A percentile compares a stretch with the other conserved stretches of the same genome.
Evolutionary conservation across 2,113 vertebrate species (phyloP).

Genomic region (Zingel zingel): DNA sequence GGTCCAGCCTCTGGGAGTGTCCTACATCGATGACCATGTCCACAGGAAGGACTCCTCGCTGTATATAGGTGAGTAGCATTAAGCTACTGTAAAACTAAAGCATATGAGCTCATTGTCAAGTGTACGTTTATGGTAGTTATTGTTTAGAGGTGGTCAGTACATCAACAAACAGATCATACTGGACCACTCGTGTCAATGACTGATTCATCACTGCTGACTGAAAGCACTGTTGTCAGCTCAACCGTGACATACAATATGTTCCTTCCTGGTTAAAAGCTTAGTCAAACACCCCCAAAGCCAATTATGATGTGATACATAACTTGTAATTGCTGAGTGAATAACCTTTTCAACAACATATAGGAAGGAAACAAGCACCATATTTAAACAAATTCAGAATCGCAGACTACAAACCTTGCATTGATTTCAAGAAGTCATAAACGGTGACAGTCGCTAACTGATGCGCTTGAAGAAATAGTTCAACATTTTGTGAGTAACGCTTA

Average conservation of each 20-base stretch:
- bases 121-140: background rate
- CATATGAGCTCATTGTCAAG: background rate
- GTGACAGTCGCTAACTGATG: background rate
- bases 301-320: background rate
- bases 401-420: background rate
- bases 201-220: background rate
- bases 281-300: background rate
- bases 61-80: conserved; percentile 93
- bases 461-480: background rate
- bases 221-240: background rate
- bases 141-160: background rate
- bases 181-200: background rate
- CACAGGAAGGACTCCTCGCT: conserved; percentile 95
- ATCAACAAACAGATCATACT: background rate
- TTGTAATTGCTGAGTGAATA: background rate
- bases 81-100: background rate
- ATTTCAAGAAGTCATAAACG: background rate
- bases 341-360: background rate
- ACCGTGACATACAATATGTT: background rate
- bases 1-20: conserved; percentile 86
- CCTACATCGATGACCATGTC: conserved; percentile 96
- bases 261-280: background rate
- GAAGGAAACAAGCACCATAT: background rate
- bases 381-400: background rate
- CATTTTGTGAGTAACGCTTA: background rate